Base-by-base conservation (phyloP, 92 coral and sea anemone genomes). In the Epizoanthus illoricatus region DNA sequence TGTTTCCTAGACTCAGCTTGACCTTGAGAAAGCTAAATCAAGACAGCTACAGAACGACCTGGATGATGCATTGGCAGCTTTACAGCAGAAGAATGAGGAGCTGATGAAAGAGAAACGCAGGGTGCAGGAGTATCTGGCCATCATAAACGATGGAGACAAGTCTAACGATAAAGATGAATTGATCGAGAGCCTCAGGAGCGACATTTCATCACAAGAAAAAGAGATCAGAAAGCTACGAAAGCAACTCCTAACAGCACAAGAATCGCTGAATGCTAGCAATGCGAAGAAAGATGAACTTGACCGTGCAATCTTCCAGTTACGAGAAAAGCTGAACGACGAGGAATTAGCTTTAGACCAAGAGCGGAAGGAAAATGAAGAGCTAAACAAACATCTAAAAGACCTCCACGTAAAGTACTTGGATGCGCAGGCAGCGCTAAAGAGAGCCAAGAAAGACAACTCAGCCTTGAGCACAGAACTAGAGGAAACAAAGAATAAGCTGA, bases 91-190 rank as follows among this genome's bases (percentile, higher is more conserved):
- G 69, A 90, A 93, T 47, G 88, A 86, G 54, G 97, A 93, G 17
- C 74, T 91, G 7, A 73, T 88, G 71, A 88, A 90, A 63, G 87
- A 88, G 55, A 90, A 89, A 75, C 89, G 97, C 16, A 87, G 92
- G 75, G 74, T 90, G 17, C 93, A 93, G 83, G 97, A 93, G 75
- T 86, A 87, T n/a, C 74, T 85, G 84, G 86, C 90, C 15, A 87
- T 91, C 66, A 23, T 89, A 18, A 92, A 93, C 73, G 89, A 85
- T 64, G 94, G 94, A 20, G 92, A 74, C 55, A 87, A 89, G n/a
- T 91, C 94, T 0, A 88, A 91, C 81, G 89, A 88, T 69, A 84
- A 91, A 71, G 93, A 93, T 81, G 88, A 88, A 63, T 83, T 90
- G 19, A 90, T 93, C 18, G 92, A 93, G 65, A 92, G 86, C 81